Evolutionary conservation across 2,797 vertebrate species (phyloP).

Genomic region (Ceryle rudis): DNA sequence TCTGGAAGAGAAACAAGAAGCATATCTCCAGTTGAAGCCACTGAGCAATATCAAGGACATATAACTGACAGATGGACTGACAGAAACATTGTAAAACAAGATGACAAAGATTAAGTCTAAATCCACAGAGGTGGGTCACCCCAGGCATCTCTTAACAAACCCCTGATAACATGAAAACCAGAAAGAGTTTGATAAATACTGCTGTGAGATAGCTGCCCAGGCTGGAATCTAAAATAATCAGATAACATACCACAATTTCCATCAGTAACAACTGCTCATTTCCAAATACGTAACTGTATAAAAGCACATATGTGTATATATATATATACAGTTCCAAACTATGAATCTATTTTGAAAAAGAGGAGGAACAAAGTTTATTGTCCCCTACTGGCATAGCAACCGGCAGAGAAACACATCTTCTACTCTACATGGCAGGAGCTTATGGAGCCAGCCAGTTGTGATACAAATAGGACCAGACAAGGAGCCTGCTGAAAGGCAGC

Average conservation of each 20-base stretch:
- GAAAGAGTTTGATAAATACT: neutral
- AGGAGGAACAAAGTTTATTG: neutral
- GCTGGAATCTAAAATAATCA: neutral
- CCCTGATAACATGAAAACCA: neutral
- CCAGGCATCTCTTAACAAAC: neutral
- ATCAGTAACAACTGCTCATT: neutral
- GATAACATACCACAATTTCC: neutral
- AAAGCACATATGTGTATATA: neutral
- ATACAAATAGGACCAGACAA: neutral
- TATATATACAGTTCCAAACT: neutral
- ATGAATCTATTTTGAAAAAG: neutral
- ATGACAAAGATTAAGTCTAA: neutral
- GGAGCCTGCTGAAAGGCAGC: neutral
- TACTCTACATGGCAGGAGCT: neutral
- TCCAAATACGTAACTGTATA: neutral
- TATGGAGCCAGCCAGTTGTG: neutral
- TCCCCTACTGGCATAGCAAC: neutral
- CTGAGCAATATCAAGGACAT: neutral
- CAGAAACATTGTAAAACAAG: conserved; percentile 7
- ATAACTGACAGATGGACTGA: neutral
- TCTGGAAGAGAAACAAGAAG: neutral
- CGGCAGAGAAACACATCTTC: neutral
- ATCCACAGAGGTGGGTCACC: neutral
- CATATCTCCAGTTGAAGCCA: neutral
- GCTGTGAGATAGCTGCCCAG: neutral